Percentiles rank a stretch among this genome's conserved stretches.
Conservation (phyloP, 2,888 invertebrate species). For the Entomobrya multifasciata region DNA sequence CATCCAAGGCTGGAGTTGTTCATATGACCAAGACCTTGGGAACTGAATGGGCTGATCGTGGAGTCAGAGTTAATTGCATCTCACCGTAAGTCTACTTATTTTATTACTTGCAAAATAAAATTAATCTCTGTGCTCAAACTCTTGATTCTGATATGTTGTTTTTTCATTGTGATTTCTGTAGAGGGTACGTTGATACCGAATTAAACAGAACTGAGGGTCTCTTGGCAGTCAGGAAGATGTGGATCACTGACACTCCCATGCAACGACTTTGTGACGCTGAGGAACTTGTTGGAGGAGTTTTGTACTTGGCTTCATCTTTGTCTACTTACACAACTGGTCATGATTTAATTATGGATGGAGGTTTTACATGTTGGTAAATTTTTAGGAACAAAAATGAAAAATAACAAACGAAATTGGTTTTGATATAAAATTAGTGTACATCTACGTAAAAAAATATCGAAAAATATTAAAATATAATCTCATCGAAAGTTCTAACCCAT, state of each 20-base stretch:
- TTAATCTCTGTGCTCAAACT: no score
- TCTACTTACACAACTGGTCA: slow-evolving; percentile 77
- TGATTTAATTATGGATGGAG: slow-evolving; percentile 78
- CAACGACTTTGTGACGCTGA: slow-evolving; percentile 76
- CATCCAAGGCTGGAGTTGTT: slow-evolving; percentile 77
- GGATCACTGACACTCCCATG: slow-evolving; percentile 78
- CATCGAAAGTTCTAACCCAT: no score
- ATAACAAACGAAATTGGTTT: no score
- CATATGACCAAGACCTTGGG: slow-evolving; percentile 78
- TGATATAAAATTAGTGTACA: no score
- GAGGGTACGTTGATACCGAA: slow-evolving; percentile 79
- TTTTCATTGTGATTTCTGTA: no score
- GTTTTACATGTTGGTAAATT: slow-evolving; percentile 71
- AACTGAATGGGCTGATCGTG: slow-evolving; percentile 78
- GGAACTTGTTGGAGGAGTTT: slow-evolving; percentile 77
- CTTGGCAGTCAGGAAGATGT: slow-evolving; percentile 72
- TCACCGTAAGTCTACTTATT: slow-evolving; percentile 77
- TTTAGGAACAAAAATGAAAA: no score
- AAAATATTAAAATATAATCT: no score
- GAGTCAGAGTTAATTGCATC: slow-evolving; percentile 78
- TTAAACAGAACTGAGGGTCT: slow-evolving; percentile 76
- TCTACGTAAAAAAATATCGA: no score
- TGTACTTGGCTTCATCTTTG: slow-evolving; percentile 77
- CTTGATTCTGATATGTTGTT: no score
- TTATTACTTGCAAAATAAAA: not conserved